A percentile compares a stretch with the other conserved stretches of the same genome.
These are phyloP conservation scores for Ceratitis capitata DNA, from an alignment of 1,140 invertebrate genomes.

Conservation along the genomic window DNA sequence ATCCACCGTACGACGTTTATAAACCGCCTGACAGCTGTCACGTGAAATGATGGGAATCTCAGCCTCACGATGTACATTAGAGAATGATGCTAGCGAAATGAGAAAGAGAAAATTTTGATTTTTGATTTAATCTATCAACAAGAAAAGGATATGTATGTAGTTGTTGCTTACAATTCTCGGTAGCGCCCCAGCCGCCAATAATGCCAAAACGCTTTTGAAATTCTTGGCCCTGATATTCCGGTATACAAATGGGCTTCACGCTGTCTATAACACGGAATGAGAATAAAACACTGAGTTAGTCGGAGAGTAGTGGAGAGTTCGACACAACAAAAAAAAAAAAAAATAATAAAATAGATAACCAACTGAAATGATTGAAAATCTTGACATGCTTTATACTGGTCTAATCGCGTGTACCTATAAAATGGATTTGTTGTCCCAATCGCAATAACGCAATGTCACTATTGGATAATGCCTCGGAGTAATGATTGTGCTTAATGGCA, in stretches of 20 bases:
- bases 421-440: background rate
- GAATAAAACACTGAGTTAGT: no score
- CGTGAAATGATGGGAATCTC: background rate
- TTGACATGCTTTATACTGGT: background rate
- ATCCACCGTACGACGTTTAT: background rate
- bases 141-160: background rate
- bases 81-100: background rate
- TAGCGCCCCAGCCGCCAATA: constrained; percentile 28
- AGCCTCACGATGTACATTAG: background rate
- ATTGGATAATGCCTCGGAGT: background rate
- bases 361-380: background rate
- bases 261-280: no score
- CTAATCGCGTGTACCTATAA: background rate
- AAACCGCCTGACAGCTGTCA: background rate
- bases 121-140: background rate
- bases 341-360: background rate
- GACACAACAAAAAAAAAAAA: no score
- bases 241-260: constrained; percentile 3
- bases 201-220: background rate
- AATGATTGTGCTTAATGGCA: background rate
- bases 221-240: background rate
- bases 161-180: background rate
- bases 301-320: background rate
- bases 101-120: background rate
- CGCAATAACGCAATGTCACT: background rate